phyloP scores from a whole-genome alignment of 2,888 invertebrate species.

The Amphipoea lucens region DNA sequence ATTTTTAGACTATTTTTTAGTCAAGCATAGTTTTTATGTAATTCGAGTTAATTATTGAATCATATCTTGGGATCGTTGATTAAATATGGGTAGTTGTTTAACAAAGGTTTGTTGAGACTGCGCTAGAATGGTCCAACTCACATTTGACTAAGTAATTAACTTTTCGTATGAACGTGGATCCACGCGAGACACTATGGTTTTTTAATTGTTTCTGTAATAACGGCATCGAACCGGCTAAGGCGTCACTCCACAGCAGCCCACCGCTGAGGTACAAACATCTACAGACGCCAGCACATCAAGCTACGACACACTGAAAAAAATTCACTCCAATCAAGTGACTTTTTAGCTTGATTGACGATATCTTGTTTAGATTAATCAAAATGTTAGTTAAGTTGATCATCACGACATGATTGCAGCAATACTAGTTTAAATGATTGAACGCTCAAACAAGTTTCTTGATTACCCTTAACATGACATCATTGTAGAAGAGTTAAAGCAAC shows the following conservation, averaged over 20 bases:
- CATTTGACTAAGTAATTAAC: not conserved
- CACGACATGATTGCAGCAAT: too few species aligned
- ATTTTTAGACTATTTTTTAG: conserved; percentile 43
- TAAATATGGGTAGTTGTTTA: conserved; percentile 45
- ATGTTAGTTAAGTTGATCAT: too few species aligned
- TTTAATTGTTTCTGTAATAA: not conserved
- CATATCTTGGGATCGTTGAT: conserved; percentile 64
- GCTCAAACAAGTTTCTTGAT: too few species aligned
- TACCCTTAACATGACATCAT: too few species aligned
- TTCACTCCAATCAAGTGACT: too few species aligned
- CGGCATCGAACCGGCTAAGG: not conserved
- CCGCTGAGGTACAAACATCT: too few species aligned
- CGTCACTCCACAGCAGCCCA: not conserved
- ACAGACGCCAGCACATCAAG: too few species aligned
- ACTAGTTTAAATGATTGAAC: too few species aligned
- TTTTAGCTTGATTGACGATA: too few species aligned
- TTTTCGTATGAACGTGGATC: not conserved
- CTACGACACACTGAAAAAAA: too few species aligned
- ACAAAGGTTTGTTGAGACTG: conserved; percentile 9
- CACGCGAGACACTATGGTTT: not conserved
- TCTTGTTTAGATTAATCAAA: too few species aligned
- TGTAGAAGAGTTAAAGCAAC: too few species aligned
- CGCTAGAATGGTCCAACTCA: conserved; percentile 1
- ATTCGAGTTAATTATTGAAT: conserved; percentile 59
- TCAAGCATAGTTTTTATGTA: conserved; percentile 49